These are phyloP conservation scores for Apis florea DNA, from an alignment of 1,140 invertebrate genomes.

Conservation along the genomic window DNA sequence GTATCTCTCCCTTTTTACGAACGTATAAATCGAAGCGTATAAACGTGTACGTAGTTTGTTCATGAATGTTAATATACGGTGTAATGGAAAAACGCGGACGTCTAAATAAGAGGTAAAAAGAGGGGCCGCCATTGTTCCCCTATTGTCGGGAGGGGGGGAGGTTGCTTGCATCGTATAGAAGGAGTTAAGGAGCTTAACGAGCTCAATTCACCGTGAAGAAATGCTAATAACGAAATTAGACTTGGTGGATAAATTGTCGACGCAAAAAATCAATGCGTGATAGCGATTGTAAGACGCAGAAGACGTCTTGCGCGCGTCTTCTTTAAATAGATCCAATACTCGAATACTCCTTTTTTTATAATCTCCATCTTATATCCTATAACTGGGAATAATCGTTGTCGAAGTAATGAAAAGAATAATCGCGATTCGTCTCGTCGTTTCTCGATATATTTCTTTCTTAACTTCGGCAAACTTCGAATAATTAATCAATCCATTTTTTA, in stretches of 20 bases:
- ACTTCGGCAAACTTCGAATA: too few species aligned
- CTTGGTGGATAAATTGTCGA: background rate
- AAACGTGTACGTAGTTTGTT: background rate
- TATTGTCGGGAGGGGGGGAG: background rate
- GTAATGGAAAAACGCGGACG: background rate
- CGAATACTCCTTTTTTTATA: background rate
- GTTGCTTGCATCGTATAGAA: background rate
- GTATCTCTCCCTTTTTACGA: background rate
- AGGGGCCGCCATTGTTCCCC: background rate
- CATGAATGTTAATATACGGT: background rate
- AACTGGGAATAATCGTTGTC: background rate
- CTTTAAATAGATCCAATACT: background rate
- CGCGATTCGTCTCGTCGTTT: too few species aligned
- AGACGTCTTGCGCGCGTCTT: background rate
- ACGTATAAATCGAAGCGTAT: background rate
- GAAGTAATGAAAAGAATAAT: too few species aligned
- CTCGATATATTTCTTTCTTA: too few species aligned
- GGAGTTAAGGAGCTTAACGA: constrained; percentile 9
- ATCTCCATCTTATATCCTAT: background rate
- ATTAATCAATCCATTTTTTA: too few species aligned
- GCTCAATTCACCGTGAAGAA: constrained; percentile 24
- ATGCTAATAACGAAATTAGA: constrained; percentile 45
- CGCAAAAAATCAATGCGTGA: background rate
- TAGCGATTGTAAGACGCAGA: background rate
- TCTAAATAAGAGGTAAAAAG: background rate